Evolutionary conservation across 2,888 invertebrate genomes (phyloP), one percentile per base, ranked within the genome.

Genomic region (Chrysomela aeneicollis): DNA sequence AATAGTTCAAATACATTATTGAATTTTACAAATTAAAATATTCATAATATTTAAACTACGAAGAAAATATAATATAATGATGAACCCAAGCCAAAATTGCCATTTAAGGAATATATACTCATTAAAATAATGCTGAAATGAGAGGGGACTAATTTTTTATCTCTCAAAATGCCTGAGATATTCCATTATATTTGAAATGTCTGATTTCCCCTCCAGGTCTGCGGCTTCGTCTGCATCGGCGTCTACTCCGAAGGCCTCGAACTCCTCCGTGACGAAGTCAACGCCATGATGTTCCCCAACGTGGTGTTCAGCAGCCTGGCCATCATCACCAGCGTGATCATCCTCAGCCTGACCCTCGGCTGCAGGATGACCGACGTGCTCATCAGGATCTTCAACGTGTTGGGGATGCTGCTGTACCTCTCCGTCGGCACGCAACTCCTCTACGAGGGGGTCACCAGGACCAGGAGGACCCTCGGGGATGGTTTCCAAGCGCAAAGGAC

Each of bases 311-410:
- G 76, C 18, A 62, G 76, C 57, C 78, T 73, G 61, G 73, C 79
- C 19, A 78, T 80, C 58, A 78, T 79, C 30, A 78, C 76, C 5
- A 69, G 77, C 37, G 77, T 80, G 18, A 75, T 79, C 9, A 70
- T 77, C 2, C 66, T 80, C 37, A 77, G 79, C 67, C 78, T 77
- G 63, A 64, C 78, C 15, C 66, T 79, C 22, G 77, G 76, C 2
- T 76, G 78, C 50, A 68, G 71, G 15, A 79, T 79, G 76, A 77
- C 77, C 0, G 76, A 77, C 37, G 67, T 78, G 15, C 62, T 79
- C 37, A 73, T 77, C 47, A 71, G 79, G 50, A 78, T 78, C 19
- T 80, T 79, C 64, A 75, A 75, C 60, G 57, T 75, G 4, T 69
- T 80, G 5, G 79, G 74, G 4, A 72, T 71, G 47, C 71, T 76